Evolutionary conservation across 1,140 invertebrate species (phyloP).

Genomic region (Saccostrea cuccullata): DNA sequence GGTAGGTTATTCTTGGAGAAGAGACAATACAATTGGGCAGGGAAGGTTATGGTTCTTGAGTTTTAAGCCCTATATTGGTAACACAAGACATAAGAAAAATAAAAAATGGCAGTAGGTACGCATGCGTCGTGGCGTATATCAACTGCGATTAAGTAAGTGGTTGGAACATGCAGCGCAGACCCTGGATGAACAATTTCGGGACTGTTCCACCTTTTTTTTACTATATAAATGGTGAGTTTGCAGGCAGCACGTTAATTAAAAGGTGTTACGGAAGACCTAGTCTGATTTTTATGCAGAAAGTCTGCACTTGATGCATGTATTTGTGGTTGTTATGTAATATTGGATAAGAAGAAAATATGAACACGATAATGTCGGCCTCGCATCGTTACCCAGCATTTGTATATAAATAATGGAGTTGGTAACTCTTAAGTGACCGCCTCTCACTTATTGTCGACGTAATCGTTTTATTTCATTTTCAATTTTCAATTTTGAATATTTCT

Average conservation of each 20-base stretch:
- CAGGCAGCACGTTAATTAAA: conserved; percentile 20
- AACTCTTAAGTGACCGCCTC: background rate
- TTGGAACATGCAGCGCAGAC: conserved; percentile 31
- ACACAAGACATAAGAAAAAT: conserved; percentile 34
- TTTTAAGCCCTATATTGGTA: conserved; percentile 8
- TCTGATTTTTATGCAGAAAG: conserved; percentile 33
- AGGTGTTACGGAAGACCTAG: conserved; percentile 15
- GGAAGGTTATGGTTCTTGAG: conserved; percentile 17
- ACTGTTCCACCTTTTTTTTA: conserved; percentile 31
- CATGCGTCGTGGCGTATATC: conserved; percentile 31
- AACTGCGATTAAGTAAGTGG: conserved; percentile 22
- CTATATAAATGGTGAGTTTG: conserved; percentile 32
- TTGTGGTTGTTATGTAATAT: conserved; percentile 34
- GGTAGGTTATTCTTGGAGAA: background rate
- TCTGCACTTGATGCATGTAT: conserved; percentile 27
- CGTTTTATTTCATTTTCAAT: background rate
- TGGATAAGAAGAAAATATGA: conserved; percentile 20
- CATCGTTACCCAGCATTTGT: conserved; percentile 16
- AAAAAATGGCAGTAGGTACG: conserved; percentile 19
- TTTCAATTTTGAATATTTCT: background rate
- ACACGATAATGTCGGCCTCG: conserved; percentile 25
- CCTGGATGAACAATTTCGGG: conserved; percentile 32
- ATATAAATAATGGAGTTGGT: background rate
- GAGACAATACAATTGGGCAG: background rate
- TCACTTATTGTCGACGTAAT: background rate